Conservation (phyloP, 2,888 invertebrate genomes). For the Chromoteleia sp. region DNA sequence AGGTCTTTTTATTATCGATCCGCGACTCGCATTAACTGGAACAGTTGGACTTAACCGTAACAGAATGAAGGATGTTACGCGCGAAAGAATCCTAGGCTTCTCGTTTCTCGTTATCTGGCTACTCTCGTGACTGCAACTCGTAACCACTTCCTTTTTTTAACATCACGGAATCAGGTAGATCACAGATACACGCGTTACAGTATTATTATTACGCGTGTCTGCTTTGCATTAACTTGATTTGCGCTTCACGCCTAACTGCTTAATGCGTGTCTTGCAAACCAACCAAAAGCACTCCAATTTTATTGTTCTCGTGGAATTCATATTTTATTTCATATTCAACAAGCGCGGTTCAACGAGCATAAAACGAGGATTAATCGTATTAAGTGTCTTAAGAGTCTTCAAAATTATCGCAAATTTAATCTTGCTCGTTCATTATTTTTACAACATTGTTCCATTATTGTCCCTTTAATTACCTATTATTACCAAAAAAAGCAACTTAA, state of each 20-base stretch:
- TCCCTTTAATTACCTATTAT: too few relatives aligned
- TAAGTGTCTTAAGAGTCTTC: background rate
- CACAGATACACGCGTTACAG: conserved; percentile 37
- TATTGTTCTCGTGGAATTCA: background rate
- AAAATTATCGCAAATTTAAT: background rate
- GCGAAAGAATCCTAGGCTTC: conserved; percentile 49
- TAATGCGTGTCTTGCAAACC: conserved; percentile 9
- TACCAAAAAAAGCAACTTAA: too few relatives aligned
- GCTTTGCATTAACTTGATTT: conserved; percentile 45
- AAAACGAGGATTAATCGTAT: background rate
- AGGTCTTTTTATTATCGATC: conserved; percentile 26
- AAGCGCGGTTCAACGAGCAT: background rate
- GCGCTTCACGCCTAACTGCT: conserved; percentile 17
- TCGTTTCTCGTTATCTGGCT: conserved; percentile 55
- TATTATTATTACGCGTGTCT: conserved; percentile 41
- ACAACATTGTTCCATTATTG: too few relatives aligned
- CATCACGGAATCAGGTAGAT: conserved; percentile 43
- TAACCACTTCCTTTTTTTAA: conserved; percentile 52
- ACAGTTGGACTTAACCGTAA: conserved; percentile 66
- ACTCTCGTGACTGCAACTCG: conserved; percentile 46
- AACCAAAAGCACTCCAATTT: background rate
- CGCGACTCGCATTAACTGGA: conserved; percentile 47
- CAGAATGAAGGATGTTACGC: conserved; percentile 65
- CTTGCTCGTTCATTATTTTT: background rate
- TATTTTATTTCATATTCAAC: conserved; percentile 1